A percentile compares a stretch with the other conserved stretches of the same genome.
Conservation (phyloP, 37 sponge, comb jelly and placozoan genomes). For the Mnemiopsis leidyi region DNA sequence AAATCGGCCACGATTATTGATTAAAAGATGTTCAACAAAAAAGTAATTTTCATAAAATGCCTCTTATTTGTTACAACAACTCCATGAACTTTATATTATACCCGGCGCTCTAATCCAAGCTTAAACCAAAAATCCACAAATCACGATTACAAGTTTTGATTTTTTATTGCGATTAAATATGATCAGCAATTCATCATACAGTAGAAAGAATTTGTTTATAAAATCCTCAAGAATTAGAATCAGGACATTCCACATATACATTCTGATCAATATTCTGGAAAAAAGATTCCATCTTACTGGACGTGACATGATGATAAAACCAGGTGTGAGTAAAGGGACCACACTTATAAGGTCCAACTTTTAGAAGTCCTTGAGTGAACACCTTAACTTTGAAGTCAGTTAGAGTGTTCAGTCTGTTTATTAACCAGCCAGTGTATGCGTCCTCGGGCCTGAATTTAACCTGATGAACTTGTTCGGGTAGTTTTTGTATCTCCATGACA, state of each 20-base stretch:
- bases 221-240: no score
- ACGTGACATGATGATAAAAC: slow-evolving; percentile 21
- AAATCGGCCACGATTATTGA: no score
- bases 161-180: no score
- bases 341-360: neutral
- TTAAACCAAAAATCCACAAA: no score
- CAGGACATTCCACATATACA: neutral
- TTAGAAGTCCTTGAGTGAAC: neutral
- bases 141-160: no score
- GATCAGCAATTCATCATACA: no score
- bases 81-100: no score
- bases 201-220: no score
- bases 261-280: neutral
- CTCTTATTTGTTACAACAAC: no score
- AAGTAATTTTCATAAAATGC: no score
- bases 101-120: no score
- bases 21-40: no score
- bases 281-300: neutral
- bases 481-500: neutral
- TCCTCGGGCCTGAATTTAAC: slow-evolving; percentile 52
- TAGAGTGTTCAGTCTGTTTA: neutral
- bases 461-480: neutral
- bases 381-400: neutral
- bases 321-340: neutral
- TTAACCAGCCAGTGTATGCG: slow-evolving; percentile 25